Conservation (phyloP, 2,888 invertebrate genomes). For the Dione vanillae region DNA sequence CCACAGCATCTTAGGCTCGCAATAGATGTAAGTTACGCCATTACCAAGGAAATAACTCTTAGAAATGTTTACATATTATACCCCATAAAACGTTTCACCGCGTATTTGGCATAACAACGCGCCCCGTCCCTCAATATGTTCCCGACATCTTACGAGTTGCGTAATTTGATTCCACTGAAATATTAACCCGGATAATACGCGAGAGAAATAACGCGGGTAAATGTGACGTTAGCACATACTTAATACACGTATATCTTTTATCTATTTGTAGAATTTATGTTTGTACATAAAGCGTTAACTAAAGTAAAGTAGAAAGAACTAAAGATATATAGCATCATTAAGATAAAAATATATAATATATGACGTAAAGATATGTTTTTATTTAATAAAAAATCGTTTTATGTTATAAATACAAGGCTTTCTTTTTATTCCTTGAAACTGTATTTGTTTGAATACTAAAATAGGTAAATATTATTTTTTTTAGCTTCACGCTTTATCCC, state of each 20-base stretch:
- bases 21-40: slow-evolving; percentile 50
- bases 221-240: slow-evolving; percentile 14
- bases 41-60: slow-evolving; percentile 71
- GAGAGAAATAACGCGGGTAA: slow-evolving; percentile 59
- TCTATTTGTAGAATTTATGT: neutral
- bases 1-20: slow-evolving; percentile 7
- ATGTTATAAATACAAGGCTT: no score
- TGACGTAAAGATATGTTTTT: no score
- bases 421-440: no score
- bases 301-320: no score
- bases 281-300: no score
- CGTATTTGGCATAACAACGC: slow-evolving; percentile 59
- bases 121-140: slow-evolving; percentile 69
- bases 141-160: slow-evolving; percentile 65
- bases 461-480: no score
- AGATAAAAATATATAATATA: no score
- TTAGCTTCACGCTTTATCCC: no score
- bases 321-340: no score
- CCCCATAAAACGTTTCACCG: slow-evolving; percentile 65
- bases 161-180: slow-evolving; percentile 79
- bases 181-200: slow-evolving; percentile 75
- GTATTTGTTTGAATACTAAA: no score
- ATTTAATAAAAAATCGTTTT: no score
- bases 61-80: slow-evolving; percentile 64
- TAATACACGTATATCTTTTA: neutral